These are phyloP conservation scores for Prosopocoilus inquinatus DNA, from an alignment of 2,888 invertebrate species.

Conservation along the genomic window DNA sequence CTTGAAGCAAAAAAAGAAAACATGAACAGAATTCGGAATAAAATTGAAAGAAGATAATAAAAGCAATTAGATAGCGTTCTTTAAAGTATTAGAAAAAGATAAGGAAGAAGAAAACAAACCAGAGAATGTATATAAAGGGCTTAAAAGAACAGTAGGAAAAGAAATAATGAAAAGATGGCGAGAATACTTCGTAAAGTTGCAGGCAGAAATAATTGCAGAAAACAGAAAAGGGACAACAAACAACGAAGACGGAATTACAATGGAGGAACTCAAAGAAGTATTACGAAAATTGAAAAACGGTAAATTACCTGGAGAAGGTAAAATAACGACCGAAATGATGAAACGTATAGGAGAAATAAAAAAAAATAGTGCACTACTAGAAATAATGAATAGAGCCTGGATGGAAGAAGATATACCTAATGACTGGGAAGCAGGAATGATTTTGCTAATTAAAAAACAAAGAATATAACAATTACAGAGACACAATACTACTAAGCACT, in stretches of 20 bases:
- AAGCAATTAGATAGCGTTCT: too few species aligned
- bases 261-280: neutral
- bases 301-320: neutral
- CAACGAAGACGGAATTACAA: neutral
- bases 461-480: neutral
- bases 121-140: too few species aligned
- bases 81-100: neutral
- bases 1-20: too few species aligned
- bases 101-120: neutral
- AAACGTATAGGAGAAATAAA: too few species aligned
- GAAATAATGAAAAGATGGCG: neutral
- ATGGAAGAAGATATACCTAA: too few species aligned
- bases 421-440: too few species aligned
- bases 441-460: neutral
- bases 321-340: neutral
- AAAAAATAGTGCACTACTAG: neutral
- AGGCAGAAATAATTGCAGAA: too few species aligned
- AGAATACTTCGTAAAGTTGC: neutral
- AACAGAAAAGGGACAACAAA: neutral
- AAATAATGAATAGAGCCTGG: neutral
- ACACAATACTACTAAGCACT: neutral
- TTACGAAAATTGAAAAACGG: neutral
- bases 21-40: too few species aligned
- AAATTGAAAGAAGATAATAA: too few species aligned
- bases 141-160: too few species aligned